Evolutionary conservation across 2,113 vertebrate species (phyloP).

Genomic region (Zosterops hypoxanthus): DNA sequence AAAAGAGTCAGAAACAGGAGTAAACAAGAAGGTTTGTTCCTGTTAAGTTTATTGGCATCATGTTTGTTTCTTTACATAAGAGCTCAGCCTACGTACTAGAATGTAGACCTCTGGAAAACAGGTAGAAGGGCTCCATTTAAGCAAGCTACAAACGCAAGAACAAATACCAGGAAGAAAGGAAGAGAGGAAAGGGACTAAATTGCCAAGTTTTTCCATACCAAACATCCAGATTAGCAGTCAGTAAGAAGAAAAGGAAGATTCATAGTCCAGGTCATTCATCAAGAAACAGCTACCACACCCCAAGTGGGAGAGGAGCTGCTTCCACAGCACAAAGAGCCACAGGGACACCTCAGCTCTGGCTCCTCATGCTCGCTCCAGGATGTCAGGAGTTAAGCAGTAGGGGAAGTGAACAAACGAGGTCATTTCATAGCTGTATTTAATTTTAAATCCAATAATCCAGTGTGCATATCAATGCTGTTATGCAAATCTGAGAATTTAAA

Average conservation of each 20-base stretch:
- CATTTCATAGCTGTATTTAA: conserved; percentile 72
- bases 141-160: conserved; percentile 79
- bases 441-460: conserved; percentile 73
- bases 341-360: conserved; percentile 41
- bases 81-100: conserved; percentile 77
- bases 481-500: conserved; percentile 71
- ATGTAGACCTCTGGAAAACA: conserved; percentile 72
- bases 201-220: conserved; percentile 70
- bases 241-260: conserved; percentile 43
- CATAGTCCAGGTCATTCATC: conserved; percentile 54
- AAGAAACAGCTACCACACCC: conserved; percentile 61
- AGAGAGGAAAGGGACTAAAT: conserved; percentile 63
- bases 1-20: conserved; percentile 59
- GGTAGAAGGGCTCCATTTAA: conserved; percentile 73
- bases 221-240: conserved; percentile 66
- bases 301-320: conserved; percentile 59
- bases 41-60: conserved; percentile 86
- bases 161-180: conserved; percentile 68
- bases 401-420: conserved; percentile 48
- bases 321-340: conserved; percentile 62
- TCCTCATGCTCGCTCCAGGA: conserved; percentile 46
- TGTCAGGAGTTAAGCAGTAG: conserved; percentile 53
- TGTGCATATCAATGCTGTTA: conserved; percentile 71
- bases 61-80: conserved; percentile 83
- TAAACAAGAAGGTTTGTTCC: conserved; percentile 73